These are phyloP conservation scores for Odiellus spinosus DNA, from an alignment of 2,888 invertebrate genomes.

Conservation along the genomic window DNA sequence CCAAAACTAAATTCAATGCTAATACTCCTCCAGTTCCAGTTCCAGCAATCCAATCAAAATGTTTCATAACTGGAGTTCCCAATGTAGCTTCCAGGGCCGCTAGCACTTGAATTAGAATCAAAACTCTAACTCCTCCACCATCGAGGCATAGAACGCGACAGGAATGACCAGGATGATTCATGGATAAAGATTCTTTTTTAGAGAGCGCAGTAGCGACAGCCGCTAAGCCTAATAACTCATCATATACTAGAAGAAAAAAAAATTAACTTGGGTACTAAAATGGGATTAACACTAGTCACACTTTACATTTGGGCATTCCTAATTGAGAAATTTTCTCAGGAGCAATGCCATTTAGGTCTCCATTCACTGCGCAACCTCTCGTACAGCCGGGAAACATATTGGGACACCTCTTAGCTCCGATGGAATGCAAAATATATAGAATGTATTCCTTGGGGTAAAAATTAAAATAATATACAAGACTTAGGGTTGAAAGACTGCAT, in stretches of 20 bases:
- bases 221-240: conserved; percentile 17
- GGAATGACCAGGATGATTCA: conserved; percentile 1
- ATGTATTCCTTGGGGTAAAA: too few relatives aligned
- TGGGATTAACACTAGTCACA: too few relatives aligned
- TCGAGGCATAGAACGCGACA: conserved; percentile 60
- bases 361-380: conserved; percentile 52
- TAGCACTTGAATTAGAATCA: conserved; percentile 62
- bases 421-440: conserved; percentile 63
- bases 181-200: background rate
- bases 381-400: conserved; percentile 37
- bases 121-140: conserved; percentile 88
- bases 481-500: too few relatives aligned
- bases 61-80: conserved; percentile 52
- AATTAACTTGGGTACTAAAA: too few relatives aligned
- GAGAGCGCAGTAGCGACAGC: conserved; percentile 20
- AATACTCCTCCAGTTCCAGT: conserved; percentile 78
- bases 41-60: conserved; percentile 93
- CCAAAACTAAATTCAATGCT: conserved; percentile 60
- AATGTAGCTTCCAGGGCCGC: conserved; percentile 50
- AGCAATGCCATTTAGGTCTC: conserved; percentile 50
- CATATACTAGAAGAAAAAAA: conserved; percentile 14
- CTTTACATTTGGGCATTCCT: too few relatives aligned
- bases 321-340: too few relatives aligned
- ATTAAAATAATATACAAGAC: too few relatives aligned
- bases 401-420: conserved; percentile 53